These are phyloP conservation scores for Thermophis baileyi DNA, from an alignment of 2,113 vertebrate species.

Conservation along the genomic window DNA sequence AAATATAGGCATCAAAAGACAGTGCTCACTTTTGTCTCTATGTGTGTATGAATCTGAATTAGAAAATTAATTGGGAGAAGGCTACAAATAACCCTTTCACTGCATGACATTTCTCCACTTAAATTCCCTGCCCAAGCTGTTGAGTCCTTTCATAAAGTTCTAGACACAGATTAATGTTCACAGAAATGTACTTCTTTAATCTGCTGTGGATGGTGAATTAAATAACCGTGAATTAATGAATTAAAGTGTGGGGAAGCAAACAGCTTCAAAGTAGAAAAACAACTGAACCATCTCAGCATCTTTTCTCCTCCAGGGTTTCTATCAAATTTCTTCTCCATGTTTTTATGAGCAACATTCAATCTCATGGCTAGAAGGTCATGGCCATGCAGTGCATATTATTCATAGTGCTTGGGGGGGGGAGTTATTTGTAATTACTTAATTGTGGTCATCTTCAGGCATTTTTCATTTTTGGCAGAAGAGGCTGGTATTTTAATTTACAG, in stretches of 20 bases:
- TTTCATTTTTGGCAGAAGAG: neutral
- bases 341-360: neutral
- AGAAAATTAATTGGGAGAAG: neutral
- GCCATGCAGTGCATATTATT: neutral
- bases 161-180: neutral
- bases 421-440: conserved; percentile 18
- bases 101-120: neutral
- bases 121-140: neutral
- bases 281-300: neutral
- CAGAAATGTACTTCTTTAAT: neutral
- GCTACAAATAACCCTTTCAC: neutral
- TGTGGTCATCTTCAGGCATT: conserved; percentile 25
- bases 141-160: neutral
- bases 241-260: neutral
- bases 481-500: conserved; percentile 26
- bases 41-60: neutral
- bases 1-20: neutral
- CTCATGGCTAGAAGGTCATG: neutral
- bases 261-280: neutral
- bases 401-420: neutral
- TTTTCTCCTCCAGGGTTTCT: neutral
- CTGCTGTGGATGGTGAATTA: neutral
- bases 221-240: neutral
- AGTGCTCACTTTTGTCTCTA: neutral
- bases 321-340: neutral